Conservation (phyloP, 1,140 invertebrate genomes). For the Heliconius eleuchia region DNA sequence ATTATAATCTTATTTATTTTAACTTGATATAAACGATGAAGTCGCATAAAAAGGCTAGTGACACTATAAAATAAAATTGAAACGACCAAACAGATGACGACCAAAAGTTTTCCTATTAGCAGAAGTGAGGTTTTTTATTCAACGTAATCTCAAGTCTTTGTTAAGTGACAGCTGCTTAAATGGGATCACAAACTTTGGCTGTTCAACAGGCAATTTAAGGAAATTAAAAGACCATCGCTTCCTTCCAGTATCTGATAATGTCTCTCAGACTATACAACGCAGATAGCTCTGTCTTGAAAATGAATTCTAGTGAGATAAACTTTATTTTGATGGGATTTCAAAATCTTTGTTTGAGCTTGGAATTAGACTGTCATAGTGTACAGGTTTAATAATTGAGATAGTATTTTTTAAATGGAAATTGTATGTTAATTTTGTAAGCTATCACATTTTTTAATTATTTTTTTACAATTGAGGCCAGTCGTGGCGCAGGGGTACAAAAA, state of each 20-base stretch:
- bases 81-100: constrained; percentile 38
- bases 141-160: constrained; percentile 55
- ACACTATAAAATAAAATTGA: neutral
- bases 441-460: neutral
- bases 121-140: constrained; percentile 55
- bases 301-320: constrained; percentile 16
- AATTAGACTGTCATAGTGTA: neutral
- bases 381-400: neutral
- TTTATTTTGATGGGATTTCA: constrained; percentile 22
- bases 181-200: constrained; percentile 54
- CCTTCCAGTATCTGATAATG: constrained; percentile 31
- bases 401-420: neutral
- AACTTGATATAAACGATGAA: too few relatives aligned
- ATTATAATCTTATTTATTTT: too few relatives aligned
- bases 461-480: too few relatives aligned
- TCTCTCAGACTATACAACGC: constrained; percentile 19
- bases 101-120: constrained; percentile 63
- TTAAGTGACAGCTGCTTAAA: constrained; percentile 59
- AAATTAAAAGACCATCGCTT: constrained; percentile 53
- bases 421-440: neutral
- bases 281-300: constrained; percentile 20
- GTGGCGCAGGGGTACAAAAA: too few relatives aligned
- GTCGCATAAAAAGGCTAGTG: too few relatives aligned
- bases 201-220: constrained; percentile 56
- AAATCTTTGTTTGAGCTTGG: neutral